These are phyloP conservation scores for Caenorhabditis virilis DNA, from an alignment of 2,888 invertebrate genomes.

Conservation along the genomic window DNA sequence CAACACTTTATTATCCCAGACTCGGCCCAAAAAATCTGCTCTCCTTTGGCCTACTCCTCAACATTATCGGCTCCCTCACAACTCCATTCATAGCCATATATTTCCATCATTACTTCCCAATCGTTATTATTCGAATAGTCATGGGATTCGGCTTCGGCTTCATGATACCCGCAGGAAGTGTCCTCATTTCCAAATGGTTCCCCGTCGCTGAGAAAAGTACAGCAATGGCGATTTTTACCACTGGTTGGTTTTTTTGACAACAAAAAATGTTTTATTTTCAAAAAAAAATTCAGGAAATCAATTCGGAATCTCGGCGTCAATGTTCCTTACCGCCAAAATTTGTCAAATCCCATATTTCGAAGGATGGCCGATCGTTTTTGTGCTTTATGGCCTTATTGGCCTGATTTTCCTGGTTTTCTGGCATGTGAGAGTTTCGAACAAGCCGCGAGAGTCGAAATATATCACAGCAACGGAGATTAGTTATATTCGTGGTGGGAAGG, in stretches of 20 bases:
- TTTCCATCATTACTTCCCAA: slow-evolving; percentile 33
- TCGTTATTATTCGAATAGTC: slow-evolving; percentile 43
- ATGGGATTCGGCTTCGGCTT: slow-evolving; percentile 65
- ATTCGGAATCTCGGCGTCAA: slow-evolving; percentile 58
- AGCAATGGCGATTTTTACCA: slow-evolving; percentile 67
- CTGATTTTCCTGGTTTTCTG: slow-evolving; percentile 51
- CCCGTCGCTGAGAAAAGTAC: slow-evolving; percentile 61
- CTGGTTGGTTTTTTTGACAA: too few relatives aligned
- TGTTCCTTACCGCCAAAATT: slow-evolving; percentile 60
- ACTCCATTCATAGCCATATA: slow-evolving; percentile 51
- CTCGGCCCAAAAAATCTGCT: slow-evolving; percentile 59
- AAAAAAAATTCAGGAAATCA: too few relatives aligned
- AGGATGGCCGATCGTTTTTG: slow-evolving; percentile 63
- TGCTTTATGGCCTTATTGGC: slow-evolving; percentile 54
- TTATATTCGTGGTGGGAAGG: slow-evolving; percentile 38
- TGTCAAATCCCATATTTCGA: slow-evolving; percentile 52
- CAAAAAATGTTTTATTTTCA: too few relatives aligned
- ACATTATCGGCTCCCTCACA: slow-evolving; percentile 44
- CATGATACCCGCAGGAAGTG: slow-evolving; percentile 57
- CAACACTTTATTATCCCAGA: too few relatives aligned
- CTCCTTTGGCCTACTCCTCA: slow-evolving; percentile 45
- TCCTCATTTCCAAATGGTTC: slow-evolving; percentile 63
- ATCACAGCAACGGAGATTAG: slow-evolving; percentile 59
- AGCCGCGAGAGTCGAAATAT: slow-evolving; percentile 53
- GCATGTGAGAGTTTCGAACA: slow-evolving; percentile 50